These are phyloP conservation scores for Potamilus streckersoni DNA, from an alignment of 1,140 invertebrate genomes.

Conservation along the genomic window DNA sequence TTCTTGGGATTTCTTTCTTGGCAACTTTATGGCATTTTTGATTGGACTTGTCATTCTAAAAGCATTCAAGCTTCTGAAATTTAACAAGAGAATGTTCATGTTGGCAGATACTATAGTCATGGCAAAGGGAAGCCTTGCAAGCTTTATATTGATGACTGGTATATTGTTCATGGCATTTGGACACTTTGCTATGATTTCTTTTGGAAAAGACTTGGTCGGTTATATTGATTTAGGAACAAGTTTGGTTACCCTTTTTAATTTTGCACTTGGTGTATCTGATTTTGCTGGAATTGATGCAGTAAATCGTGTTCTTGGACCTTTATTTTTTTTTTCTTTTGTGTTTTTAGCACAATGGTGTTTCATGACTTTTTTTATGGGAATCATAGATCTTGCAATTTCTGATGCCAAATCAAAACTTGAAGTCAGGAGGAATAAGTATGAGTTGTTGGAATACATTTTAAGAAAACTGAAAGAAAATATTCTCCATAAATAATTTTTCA, in stretches of 20 bases:
- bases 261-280: constrained; percentile 41
- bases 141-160: constrained; percentile 26
- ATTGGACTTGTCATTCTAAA: constrained; percentile 42
- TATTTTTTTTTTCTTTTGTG: constrained; percentile 38
- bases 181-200: constrained; percentile 21
- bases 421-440: constrained; percentile 26
- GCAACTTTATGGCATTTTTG: constrained; percentile 37
- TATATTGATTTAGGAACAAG: constrained; percentile 22
- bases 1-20: constrained; percentile 38
- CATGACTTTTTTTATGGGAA: constrained; percentile 36
- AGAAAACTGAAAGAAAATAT: constrained; percentile 11
- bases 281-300: constrained; percentile 23
- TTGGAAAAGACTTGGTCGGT: constrained; percentile 30
- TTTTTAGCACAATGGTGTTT: constrained; percentile 35
- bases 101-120: constrained; percentile 23
- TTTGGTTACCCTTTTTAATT: constrained; percentile 37
- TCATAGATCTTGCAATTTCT: constrained; percentile 32
- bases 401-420: constrained; percentile 22
- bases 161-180: constrained; percentile 32
- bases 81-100: constrained; percentile 39
- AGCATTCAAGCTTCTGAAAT: constrained; percentile 41
- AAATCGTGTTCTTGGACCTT: constrained; percentile 34
- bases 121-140: constrained; percentile 21
- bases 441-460: constrained; percentile 31
- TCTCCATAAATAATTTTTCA: too few relatives aligned